Evolutionary conservation across 2,797 vertebrate genomes (phyloP).

Genomic region (Tragopan temminckii): DNA sequence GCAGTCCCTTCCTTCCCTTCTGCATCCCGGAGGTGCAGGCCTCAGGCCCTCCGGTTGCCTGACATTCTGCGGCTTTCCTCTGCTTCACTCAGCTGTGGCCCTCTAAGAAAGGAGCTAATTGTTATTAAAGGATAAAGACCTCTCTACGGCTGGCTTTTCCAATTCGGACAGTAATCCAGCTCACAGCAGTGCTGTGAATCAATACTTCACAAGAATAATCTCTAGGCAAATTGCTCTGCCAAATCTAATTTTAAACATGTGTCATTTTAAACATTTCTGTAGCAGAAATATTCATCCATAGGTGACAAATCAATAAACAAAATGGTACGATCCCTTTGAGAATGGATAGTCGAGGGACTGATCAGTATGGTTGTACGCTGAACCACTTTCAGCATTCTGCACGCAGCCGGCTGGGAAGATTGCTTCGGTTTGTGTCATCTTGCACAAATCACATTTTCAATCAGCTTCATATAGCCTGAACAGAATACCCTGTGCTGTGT

Average conservation of each 20-base stretch:
- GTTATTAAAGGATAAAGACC: slow-evolving; percentile 95
- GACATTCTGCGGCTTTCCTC: slow-evolving; percentile 59
- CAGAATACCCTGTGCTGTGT: background rate
- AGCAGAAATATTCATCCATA: slow-evolving; percentile 59
- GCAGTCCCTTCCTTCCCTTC: slow-evolving; percentile 63
- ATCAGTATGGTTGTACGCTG: background rate
- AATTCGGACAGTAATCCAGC: slow-evolving; percentile 86
- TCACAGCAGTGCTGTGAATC: slow-evolving; percentile 84
- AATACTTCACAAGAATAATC: slow-evolving; percentile 78
- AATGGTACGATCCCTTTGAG: slow-evolving; percentile 18
- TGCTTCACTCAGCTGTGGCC: slow-evolving; percentile 70
- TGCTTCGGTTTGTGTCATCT: slow-evolving; percentile 16
- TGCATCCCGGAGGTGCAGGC: slow-evolving; percentile 61
- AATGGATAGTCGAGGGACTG: background rate
- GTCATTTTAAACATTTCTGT: slow-evolving; percentile 67
- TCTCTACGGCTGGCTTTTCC: slow-evolving; percentile 90
- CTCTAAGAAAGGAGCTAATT: slow-evolving; percentile 86
- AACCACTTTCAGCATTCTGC: background rate
- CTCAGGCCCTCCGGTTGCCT: slow-evolving; percentile 37
- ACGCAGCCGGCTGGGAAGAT: background rate
- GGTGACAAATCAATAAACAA: slow-evolving; percentile 61
- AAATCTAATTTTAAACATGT: slow-evolving; percentile 75
- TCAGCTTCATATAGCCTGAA: background rate
- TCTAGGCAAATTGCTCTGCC: slow-evolving; percentile 70
- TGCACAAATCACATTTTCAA: background rate